phyloP scores from a whole-genome alignment of 2,888 invertebrate species.

The Gerosis bhagava region DNA sequence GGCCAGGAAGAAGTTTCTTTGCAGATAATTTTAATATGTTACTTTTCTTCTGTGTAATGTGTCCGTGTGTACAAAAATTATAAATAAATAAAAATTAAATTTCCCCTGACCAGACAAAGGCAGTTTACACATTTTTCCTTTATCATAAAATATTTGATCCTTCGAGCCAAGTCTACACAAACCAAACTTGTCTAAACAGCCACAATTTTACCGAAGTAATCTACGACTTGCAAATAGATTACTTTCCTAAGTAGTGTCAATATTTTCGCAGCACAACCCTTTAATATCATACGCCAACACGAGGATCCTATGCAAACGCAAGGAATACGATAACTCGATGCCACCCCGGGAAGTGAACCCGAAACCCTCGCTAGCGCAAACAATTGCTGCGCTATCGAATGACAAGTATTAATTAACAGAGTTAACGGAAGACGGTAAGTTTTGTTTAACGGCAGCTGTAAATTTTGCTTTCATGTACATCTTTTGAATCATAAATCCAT shows the following conservation, averaged over 20 bases:
- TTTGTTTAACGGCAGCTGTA: conserved; percentile 17
- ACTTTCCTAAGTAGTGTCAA: conserved; percentile 32
- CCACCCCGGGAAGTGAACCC: conserved; percentile 44
- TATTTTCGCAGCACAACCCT: conserved; percentile 39
- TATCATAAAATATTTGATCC: conserved; percentile 1
- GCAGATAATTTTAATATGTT: too few relatives aligned
- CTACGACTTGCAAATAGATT: conserved; percentile 40
- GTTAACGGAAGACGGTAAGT: conserved; percentile 24
- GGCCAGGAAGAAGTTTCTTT: too few relatives aligned
- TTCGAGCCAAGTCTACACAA: background rate
- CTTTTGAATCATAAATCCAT: too few relatives aligned
- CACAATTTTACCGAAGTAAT: conserved; percentile 32
- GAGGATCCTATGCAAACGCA: conserved; percentile 39
- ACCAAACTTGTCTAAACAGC: conserved; percentile 12
- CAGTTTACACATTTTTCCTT: background rate
- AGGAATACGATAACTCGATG: conserved; percentile 26
- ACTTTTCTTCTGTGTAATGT: too few relatives aligned
- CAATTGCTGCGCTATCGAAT: conserved; percentile 54
- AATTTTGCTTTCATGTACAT: conserved; percentile 6
- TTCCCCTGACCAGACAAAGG: too few relatives aligned
- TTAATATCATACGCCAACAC: conserved; percentile 39
- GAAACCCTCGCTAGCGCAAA: conserved; percentile 56
- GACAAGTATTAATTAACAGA: conserved; percentile 64
- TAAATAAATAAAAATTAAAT: too few relatives aligned
- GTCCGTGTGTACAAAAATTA: too few relatives aligned